phyloP scores from a whole-genome alignment of 2,113 vertebrate genomes.

The Rhadina sibilatrix region DNA sequence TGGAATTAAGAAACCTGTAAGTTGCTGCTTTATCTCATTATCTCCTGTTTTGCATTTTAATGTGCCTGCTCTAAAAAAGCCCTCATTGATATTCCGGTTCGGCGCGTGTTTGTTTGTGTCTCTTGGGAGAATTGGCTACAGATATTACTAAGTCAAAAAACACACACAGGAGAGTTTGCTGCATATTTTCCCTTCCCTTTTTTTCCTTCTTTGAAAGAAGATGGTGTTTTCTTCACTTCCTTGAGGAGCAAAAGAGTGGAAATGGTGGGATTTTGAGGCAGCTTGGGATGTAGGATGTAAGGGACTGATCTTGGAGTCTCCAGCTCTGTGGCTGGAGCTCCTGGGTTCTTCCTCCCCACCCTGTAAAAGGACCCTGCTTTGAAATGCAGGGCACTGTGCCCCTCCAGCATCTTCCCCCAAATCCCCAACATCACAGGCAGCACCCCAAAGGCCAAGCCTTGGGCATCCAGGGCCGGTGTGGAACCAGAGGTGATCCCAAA shows the following conservation, averaged over 20 bases:
- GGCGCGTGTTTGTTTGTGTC: constrained; percentile 77
- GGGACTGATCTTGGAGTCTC: not conserved
- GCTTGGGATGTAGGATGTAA: not conserved
- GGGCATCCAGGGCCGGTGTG: not conserved
- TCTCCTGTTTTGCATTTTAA: constrained; percentile 83
- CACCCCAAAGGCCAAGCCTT: not conserved
- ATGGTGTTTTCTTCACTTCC: constrained; percentile 18
- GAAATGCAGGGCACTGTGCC: not conserved
- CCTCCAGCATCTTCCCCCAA: not conserved
- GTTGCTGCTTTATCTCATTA: constrained; percentile 79
- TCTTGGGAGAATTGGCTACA: constrained; percentile 76
- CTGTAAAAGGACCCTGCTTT: not conserved
- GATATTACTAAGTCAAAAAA: constrained; percentile 73
- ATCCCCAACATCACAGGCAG: not conserved
- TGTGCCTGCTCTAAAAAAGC: constrained; percentile 75
- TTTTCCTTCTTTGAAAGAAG: constrained; percentile 16
- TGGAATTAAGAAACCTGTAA: constrained; percentile 73
- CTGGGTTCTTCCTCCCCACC: not conserved
- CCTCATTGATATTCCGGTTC: constrained; percentile 78
- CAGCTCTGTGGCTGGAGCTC: not conserved
- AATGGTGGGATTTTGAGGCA: not conserved
- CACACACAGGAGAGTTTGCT: constrained; percentile 58
- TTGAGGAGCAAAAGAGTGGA: not conserved
- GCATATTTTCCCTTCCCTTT: constrained; percentile 31
- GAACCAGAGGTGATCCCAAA: not conserved